phyloP scores from a whole-genome alignment of 2,113 vertebrate genomes.

The Prinia subflava region DNA sequence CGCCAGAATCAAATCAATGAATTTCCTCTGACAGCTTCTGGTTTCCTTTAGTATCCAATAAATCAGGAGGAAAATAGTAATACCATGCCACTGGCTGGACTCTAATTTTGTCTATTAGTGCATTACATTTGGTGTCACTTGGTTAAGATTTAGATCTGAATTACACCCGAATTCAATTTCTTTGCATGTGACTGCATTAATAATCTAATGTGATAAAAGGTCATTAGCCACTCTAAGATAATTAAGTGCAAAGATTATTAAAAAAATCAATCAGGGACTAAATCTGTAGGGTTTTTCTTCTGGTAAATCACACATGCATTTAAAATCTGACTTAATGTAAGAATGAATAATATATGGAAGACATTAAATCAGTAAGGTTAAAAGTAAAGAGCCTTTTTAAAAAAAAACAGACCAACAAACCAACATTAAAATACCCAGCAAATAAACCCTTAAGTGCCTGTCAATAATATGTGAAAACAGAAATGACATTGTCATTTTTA shows the following conservation, averaged over 20 bases:
- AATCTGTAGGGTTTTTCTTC: not conserved
- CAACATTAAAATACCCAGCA: not conserved
- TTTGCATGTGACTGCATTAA: conserved; percentile 9
- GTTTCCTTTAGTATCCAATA: conserved; percentile 7
- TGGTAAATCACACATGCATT: not conserved
- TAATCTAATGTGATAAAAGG: conserved; percentile 38
- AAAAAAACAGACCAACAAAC: not conserved
- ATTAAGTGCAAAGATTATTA: conserved; percentile 48
- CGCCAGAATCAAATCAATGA: not conserved
- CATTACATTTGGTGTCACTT: not conserved
- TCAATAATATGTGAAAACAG: not conserved
- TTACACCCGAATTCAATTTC: not conserved
- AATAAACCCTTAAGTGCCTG: not conserved
- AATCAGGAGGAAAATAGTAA: conserved; percentile 14
- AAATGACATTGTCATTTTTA: not conserved
- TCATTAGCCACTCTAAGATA: conserved; percentile 6
- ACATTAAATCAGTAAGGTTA: not conserved
- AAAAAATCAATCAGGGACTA: conserved; percentile 10
- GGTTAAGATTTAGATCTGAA: not conserved
- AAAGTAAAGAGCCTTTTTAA: not conserved
- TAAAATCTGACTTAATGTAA: not conserved
- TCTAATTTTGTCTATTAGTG: not conserved
- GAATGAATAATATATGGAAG: not conserved
- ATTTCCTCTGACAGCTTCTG: not conserved
- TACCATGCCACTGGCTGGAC: not conserved